phyloP scores from a whole-genome alignment of 2,797 vertebrate species.

The Eulemur mongoz region DNA sequence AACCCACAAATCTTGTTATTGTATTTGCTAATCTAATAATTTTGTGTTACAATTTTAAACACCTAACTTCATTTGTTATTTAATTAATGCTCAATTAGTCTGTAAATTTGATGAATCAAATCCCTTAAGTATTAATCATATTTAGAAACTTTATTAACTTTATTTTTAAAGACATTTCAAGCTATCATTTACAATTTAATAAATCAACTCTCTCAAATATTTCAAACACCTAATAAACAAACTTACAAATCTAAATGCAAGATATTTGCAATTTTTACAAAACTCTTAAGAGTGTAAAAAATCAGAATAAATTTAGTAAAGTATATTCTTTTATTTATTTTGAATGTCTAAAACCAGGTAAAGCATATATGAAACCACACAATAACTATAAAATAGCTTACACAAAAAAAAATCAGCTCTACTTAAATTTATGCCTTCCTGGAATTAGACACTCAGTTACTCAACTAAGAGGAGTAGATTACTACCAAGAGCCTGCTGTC shows the following conservation, averaged over 20 bases:
- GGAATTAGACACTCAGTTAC: not conserved
- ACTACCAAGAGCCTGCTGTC: not conserved
- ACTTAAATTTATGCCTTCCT: constrained; percentile 21
- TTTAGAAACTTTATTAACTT: constrained; percentile 38
- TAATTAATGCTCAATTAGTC: constrained; percentile 56
- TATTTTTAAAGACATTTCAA: constrained; percentile 39
- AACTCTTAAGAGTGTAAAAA: constrained; percentile 46
- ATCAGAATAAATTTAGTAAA: constrained; percentile 41
- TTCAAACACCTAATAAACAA: constrained; percentile 19
- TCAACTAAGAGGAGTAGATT: not conserved
- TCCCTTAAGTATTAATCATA: constrained; percentile 38
- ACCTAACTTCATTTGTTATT: constrained; percentile 42
- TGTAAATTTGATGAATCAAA: constrained; percentile 29
- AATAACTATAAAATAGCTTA: not conserved
- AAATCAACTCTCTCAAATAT: constrained; percentile 49
- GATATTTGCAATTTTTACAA: constrained; percentile 41
- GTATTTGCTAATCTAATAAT: constrained; percentile 35
- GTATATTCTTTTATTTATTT: constrained; percentile 29
- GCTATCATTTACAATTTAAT: constrained; percentile 32
- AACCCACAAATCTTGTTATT: constrained; percentile 41
- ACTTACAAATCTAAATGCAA: constrained; percentile 29
- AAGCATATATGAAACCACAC: not conserved
- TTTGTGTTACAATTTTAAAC: constrained; percentile 19
- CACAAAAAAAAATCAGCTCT: not conserved
- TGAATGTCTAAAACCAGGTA: constrained; percentile 18